Conservation (phyloP, 2,797 vertebrate species). For the Calcarius lapponicus region DNA sequence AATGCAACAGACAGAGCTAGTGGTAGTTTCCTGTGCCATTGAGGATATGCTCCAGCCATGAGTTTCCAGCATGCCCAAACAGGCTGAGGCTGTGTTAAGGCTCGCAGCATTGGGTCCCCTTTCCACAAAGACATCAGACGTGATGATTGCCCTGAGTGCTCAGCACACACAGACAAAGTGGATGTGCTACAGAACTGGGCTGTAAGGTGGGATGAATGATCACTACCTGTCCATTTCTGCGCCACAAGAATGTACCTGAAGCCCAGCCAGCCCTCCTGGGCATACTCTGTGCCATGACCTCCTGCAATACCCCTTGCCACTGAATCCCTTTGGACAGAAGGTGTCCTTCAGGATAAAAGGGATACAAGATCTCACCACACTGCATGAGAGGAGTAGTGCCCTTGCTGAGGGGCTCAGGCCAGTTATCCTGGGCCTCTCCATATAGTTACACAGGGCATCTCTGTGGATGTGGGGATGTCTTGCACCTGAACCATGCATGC, state of each 20-base stretch:
- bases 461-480: background rate
- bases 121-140: background rate
- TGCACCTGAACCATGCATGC: background rate
- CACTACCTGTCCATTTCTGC: background rate
- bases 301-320: background rate
- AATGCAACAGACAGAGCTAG: background rate
- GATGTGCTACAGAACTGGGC: accelerated
- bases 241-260: accelerated
- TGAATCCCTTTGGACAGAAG: background rate
- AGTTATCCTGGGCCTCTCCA: background rate
- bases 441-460: background rate
- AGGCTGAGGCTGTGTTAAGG: background rate
- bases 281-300: background rate
- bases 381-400: background rate
- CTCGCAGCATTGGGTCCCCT: background rate
- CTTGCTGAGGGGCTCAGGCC: background rate
- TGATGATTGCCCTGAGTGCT: background rate
- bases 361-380: background rate
- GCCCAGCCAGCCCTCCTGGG: background rate
- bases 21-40: background rate
- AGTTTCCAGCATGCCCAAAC: accelerated
- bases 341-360: background rate
- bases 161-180: background rate
- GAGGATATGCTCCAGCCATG: background rate
- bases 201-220: background rate